A percentile compares a stretch with the other conserved stretches of the same genome.
Evolutionary conservation across 2,113 vertebrate species (phyloP).

Genomic region (Anthoscopus minutus): DNA sequence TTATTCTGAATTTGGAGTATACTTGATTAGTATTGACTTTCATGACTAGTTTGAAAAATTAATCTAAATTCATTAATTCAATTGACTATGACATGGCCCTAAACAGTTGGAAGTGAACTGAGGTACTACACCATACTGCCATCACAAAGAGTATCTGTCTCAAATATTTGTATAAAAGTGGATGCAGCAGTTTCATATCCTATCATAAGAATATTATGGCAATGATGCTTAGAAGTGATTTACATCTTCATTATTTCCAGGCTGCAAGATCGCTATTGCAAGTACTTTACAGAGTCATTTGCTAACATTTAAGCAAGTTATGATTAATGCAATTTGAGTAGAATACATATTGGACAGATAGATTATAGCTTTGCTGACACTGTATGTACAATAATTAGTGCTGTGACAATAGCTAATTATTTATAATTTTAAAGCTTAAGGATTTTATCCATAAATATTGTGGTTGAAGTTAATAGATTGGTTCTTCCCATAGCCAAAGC

Average conservation of each 20-base stretch:
- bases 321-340: conserved; percentile 52
- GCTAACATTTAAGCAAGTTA: conserved; percentile 56
- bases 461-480: neutral
- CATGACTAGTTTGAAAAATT: neutral
- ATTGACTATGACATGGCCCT: neutral
- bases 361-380: conserved; percentile 50
- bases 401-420: conserved; percentile 53
- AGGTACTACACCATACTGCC: neutral
- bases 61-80: neutral
- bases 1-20: neutral
- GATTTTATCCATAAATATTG: conserved; percentile 42
- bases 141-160: neutral
- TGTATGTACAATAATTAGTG: conserved; percentile 45
- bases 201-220: neutral
- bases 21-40: neutral
- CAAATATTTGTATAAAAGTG: neutral
- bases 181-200: conserved; percentile 31
- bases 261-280: neutral
- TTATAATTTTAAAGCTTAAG: conserved; percentile 53
- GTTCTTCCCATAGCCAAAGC: neutral
- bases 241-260: conserved; percentile 60
- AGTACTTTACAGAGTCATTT: conserved; percentile 40
- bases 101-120: neutral
- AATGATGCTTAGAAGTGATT: conserved; percentile 49
- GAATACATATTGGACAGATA: conserved; percentile 56